These are phyloP conservation scores for Cynoglossus semilaevis DNA, from an alignment of 2,113 vertebrate species.

Conservation along the genomic window DNA sequence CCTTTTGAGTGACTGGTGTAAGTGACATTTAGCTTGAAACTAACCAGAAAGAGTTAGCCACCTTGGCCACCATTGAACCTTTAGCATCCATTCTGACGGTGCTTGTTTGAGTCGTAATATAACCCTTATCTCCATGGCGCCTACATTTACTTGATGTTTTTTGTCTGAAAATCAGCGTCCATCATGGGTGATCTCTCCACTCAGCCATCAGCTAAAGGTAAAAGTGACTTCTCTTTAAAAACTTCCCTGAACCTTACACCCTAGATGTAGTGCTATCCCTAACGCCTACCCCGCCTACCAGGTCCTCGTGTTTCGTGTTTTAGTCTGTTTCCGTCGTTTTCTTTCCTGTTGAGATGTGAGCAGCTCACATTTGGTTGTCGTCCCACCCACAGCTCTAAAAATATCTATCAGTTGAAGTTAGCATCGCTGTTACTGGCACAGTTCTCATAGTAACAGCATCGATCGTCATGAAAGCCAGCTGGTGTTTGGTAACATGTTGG, in stretches of 20 bases:
- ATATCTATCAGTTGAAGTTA: slow-evolving; percentile 15
- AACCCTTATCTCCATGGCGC: slow-evolving; percentile 6
- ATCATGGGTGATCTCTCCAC: slow-evolving; percentile 52
- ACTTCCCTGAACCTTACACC: slow-evolving; percentile 6
- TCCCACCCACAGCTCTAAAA: not conserved
- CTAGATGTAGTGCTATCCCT: slow-evolving; percentile 13
- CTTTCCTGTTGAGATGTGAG: slow-evolving; percentile 14
- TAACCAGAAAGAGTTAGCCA: too few relatives aligned
- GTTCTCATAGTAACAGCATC: not conserved
- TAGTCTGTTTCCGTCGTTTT: slow-evolving; percentile 29
- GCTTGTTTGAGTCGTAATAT: too few relatives aligned
- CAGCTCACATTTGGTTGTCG: not conserved
- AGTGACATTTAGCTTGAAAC: too few relatives aligned
- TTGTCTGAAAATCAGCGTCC: slow-evolving; percentile 55
- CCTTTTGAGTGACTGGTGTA: too few relatives aligned
- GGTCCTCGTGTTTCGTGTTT: slow-evolving; percentile 24
- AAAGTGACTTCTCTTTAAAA: slow-evolving; percentile 31
- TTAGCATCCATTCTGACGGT: too few relatives aligned
- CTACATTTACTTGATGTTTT: slow-evolving; percentile 31
- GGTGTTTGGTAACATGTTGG: slow-evolving; percentile 16
- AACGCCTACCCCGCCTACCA: slow-evolving; percentile 12
- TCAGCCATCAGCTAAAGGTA: slow-evolving; percentile 50
- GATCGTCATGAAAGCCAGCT: slow-evolving; percentile 22
- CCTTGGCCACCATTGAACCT: too few relatives aligned
- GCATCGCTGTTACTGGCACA: not conserved